phyloP scores from a whole-genome alignment of 2,888 invertebrate genomes.

The Altica lythri region DNA sequence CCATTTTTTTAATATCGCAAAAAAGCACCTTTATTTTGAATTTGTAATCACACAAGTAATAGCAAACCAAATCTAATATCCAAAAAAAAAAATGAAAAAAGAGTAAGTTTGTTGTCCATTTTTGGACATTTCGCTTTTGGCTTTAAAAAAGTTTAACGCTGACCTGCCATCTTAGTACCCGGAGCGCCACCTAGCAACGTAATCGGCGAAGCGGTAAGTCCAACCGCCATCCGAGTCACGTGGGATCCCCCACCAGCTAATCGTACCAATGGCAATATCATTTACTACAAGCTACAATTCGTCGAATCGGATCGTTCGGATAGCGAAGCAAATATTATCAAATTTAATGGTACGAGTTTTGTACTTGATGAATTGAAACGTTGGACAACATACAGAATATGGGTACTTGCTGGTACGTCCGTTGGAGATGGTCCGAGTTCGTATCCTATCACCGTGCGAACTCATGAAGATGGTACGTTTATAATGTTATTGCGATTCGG shows the following conservation, averaged over 20 bases:
- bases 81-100: conserved; percentile 35
- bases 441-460: conserved; percentile 88
- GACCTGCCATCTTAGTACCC: conserved; percentile 73
- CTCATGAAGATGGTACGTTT: conserved; percentile 98
- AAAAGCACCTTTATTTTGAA: conserved; percentile 19
- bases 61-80: too few relatives aligned
- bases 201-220: conserved; percentile 83
- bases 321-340: conserved; percentile 81
- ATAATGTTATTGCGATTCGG: conserved; percentile 31
- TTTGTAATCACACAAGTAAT: conserved; percentile 28
- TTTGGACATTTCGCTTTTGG: conserved; percentile 14
- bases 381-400: conserved; percentile 96
- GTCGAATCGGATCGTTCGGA: conserved; percentile 85
- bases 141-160: conserved; percentile 18
- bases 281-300: conserved; percentile 92
- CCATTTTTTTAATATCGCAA: too few relatives aligned
- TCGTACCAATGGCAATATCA: conserved; percentile 89
- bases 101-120: conserved; percentile 33
- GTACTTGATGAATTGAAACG: conserved; percentile 87
- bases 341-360: conserved; percentile 78
- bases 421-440: conserved; percentile 96
- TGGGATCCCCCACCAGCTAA: conserved; percentile 94
- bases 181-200: conserved; percentile 96
- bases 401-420: conserved; percentile 94
- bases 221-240: conserved; percentile 84